Base-by-base conservation (phyloP, 1,140 invertebrate species). In the Drosophila prosaltans region DNA sequence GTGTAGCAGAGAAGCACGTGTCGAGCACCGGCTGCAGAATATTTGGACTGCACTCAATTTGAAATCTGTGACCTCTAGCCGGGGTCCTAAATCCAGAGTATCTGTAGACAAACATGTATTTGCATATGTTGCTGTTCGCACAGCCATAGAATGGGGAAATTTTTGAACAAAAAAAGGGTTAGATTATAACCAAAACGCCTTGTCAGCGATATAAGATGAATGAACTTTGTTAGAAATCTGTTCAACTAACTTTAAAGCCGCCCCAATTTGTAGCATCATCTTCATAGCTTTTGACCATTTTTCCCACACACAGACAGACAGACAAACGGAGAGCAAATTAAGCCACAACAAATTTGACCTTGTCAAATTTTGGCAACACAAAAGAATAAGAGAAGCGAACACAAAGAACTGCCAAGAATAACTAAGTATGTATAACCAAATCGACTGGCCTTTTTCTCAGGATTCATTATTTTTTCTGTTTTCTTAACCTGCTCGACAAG, bases 61-160 rank as follows among this genome's bases (percentile, higher is more conserved):
- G 41, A 43, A 43, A 43, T 51, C 45, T 51, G 45, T 51, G 45
- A 51, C 21, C 45, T 51, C 45, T 26, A 51, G 21, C 1, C 45
- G 10, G 45, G 21, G 45, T 51, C 2, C 45, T 7, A 36, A 36
- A 36, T 36, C 32, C 32, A 6, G 4, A 36, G 32, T 9, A 8
- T 24, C 45, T 48, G 8, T 26, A 2, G 26, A 21, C 45, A 10
- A 26, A 51, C 45, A 51, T 24, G 21, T 59, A 74, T 78, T 78
- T 88, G 74, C 84, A 88, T 84, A 78, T 89, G 84, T 30, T 69
- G 62, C 70, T 81, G 69, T 89, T 88, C 84, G 45, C 84, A 88
- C 64, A 57, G 59, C 1, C 6, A 36, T 36, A 36, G 4, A 30
- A 30, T 30, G 28, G 72, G 78, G 67, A 28, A 26, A 62, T 64